A percentile compares a stretch with the other conserved stretches of the same genome.
phyloP scores from a whole-genome alignment of 2,888 invertebrate species.

The Sipha maydis region DNA sequence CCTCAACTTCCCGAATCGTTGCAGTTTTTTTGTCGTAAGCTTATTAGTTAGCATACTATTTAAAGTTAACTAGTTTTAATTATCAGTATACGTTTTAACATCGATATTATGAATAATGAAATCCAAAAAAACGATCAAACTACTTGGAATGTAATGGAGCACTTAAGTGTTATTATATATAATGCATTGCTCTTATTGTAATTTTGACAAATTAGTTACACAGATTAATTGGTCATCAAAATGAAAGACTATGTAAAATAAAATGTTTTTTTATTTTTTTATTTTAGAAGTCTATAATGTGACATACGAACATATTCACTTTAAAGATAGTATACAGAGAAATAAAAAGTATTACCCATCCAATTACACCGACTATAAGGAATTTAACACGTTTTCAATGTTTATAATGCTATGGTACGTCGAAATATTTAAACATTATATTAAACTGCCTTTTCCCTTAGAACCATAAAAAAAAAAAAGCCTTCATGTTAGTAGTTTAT shows the following conservation, averaged over 20 bases:
- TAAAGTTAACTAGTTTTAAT: no score
- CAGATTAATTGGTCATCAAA: not conserved
- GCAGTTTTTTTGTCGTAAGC: no score
- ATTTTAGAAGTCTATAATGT: not conserved
- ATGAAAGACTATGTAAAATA: not conserved
- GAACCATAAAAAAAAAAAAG: constrained; percentile 28
- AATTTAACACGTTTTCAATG: not conserved
- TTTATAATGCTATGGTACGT: not conserved
- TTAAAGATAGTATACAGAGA: not conserved
- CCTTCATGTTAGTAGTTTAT: not conserved
- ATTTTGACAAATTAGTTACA: not conserved
- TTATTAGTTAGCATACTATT: no score
- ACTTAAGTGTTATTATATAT: no score
- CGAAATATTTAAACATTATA: constrained; percentile 18
- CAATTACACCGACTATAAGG: constrained; percentile 21
- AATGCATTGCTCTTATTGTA: not conserved
- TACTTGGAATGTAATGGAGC: no score
- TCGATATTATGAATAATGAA: no score
- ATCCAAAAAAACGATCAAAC: no score
- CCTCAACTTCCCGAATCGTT: no score
- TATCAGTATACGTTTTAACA: no score
- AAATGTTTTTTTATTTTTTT: not conserved
- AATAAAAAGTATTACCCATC: not conserved
- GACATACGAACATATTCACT: not conserved
- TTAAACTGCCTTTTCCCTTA: not conserved